phyloP scores from a whole-genome alignment of 2,797 vertebrate genomes.

The Selene dorsalis region DNA sequence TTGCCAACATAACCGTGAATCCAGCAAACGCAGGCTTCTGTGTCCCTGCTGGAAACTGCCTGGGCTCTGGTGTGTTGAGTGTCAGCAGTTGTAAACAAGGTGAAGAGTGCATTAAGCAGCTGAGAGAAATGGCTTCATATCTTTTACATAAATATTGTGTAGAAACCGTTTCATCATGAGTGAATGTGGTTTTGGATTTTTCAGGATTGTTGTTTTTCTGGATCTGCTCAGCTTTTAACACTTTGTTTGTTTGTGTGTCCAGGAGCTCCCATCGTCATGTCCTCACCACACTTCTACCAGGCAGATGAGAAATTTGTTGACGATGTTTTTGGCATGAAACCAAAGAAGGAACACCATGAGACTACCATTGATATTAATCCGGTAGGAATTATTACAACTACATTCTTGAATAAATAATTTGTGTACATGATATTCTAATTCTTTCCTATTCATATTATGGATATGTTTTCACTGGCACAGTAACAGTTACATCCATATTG shows the following conservation, averaged over 20 bases:
- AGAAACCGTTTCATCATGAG: neutral
- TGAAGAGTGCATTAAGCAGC: constrained; percentile 57
- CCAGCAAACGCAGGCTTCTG: constrained; percentile 95
- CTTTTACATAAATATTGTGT: neutral
- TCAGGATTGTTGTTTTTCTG: neutral
- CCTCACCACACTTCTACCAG: constrained; percentile 96
- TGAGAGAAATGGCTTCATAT: neutral
- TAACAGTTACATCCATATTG: neutral
- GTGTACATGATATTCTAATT: neutral
- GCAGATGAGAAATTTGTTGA: constrained; percentile 87
- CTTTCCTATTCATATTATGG: neutral
- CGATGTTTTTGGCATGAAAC: constrained; percentile 89
- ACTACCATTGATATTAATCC: constrained; percentile 92
- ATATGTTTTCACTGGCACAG: neutral
- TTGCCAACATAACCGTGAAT: constrained; percentile 88
- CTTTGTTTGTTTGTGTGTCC: constrained; percentile 19
- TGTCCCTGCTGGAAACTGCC: constrained; percentile 89
- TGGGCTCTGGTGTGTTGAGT: constrained; percentile 91
- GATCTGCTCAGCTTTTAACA: neutral
- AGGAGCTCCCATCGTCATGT: constrained; percentile 96
- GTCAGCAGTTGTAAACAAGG: constrained; percentile 92
- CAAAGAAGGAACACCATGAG: constrained; percentile 90
- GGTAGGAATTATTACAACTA: constrained; percentile 78
- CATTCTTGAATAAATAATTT: neutral
- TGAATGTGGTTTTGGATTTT: neutral